Percentiles rank a stretch among this genome's conserved stretches.
Conservation (phyloP, 2,113 vertebrate genomes). For the Dasypus novemcinctus region DNA sequence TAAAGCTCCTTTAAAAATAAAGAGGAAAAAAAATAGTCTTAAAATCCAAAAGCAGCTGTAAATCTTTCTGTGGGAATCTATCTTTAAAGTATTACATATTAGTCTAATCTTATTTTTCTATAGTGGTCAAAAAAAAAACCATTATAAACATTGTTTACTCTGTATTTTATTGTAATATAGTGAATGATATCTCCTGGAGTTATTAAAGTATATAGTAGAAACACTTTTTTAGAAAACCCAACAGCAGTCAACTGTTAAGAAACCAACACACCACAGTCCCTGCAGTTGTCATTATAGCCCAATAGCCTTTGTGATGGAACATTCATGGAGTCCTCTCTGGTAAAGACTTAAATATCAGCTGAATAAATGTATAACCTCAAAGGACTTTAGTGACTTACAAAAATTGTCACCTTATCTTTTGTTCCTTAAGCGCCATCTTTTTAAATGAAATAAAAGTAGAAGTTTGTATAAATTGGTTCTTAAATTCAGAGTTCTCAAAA, state of each 20-base stretch:
- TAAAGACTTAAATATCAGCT: neutral
- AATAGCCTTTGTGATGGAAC: neutral
- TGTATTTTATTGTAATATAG: neutral
- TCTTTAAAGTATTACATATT: neutral
- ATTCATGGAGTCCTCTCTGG: neutral
- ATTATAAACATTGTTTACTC: neutral
- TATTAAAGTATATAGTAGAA: neutral
- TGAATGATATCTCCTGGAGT: neutral
- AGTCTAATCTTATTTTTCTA: neutral
- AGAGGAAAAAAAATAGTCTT: neutral
- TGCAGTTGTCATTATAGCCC: neutral
- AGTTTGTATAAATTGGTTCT: neutral
- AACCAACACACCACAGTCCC: neutral
- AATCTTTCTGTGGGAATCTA: neutral
- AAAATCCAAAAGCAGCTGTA: neutral
- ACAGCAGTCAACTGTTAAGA: neutral
- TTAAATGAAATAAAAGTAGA: slow-evolving; percentile 8
- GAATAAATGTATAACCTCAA: neutral
- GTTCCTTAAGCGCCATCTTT: neutral
- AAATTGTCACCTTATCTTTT: slow-evolving; percentile 8
- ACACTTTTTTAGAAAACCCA: neutral
- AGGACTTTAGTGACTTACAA: neutral
- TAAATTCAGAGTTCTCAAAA: neutral
- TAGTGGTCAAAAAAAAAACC: neutral
- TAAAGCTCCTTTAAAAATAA: too few species aligned